These are phyloP conservation scores for Macropodus opercularis DNA, from an alignment of 2,797 vertebrate species.

Conservation along the genomic window DNA sequence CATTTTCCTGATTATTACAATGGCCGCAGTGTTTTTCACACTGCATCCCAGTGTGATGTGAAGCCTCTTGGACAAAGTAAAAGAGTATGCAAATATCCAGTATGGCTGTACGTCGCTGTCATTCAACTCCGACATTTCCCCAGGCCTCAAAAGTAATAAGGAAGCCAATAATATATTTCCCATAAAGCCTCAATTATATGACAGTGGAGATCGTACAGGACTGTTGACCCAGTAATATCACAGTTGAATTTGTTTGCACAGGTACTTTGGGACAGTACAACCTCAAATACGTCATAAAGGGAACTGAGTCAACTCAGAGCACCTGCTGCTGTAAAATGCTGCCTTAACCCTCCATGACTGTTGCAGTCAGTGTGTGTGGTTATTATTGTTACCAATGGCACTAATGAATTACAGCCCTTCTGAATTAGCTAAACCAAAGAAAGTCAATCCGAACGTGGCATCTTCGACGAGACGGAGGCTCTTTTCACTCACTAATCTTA, in stretches of 20 bases:
- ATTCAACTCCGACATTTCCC: constrained; percentile 22
- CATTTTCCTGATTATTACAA: constrained; percentile 3
- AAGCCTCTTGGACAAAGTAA: neutral
- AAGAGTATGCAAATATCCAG: neutral
- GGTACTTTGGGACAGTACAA: constrained; percentile 1
- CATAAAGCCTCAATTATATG: constrained; percentile 2
- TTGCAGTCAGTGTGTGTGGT: too few relatives aligned
- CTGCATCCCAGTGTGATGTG: too few relatives aligned
- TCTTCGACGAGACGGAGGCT: too few relatives aligned
- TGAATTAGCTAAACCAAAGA: too few relatives aligned
- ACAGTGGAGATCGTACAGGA: neutral
- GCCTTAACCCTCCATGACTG: constrained; percentile 2
- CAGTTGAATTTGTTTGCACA: neutral
- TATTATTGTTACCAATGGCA: too few relatives aligned
- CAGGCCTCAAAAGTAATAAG: too few relatives aligned
- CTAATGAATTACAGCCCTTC: too few relatives aligned
- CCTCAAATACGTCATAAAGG: constrained; percentile 31
- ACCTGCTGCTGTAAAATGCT: constrained; percentile 38
- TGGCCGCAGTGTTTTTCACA: too few relatives aligned
- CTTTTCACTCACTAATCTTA: constrained; percentile 52
- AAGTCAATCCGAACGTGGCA: too few relatives aligned
- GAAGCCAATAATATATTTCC: constrained; percentile 1
- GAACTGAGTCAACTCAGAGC: neutral
- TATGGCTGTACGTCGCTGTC: neutral
- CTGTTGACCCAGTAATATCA: neutral